Evolutionary conservation across 2,797 vertebrate genomes (phyloP), one percentile per base, ranked within the genome.

Genomic region (Podarcis lilfordi): DNA sequence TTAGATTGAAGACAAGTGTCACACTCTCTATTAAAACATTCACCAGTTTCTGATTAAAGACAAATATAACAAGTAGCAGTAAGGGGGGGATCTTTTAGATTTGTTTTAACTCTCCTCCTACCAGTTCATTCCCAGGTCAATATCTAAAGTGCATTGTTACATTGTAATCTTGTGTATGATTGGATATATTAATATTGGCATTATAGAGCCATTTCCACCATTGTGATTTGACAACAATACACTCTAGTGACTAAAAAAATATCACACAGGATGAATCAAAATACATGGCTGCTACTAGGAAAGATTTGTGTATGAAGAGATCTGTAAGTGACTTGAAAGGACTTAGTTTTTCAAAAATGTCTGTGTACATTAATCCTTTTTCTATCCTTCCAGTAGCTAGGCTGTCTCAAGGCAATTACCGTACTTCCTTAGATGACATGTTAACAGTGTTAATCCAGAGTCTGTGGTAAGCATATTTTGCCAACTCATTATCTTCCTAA

Each of bases 71-170:
- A 92, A 80, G 23, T 89, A 91, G 79, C 0, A 0, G 86, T 71
- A 89, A 84, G 4, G 2, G 43, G 66, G 78, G 83, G 40, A 29
- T 74, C 5, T 15, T 80, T 86, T 79, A 64, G 35, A 45, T 76
- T 77, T 89, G 86, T 75, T 78, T 69, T 92, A 88, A 90, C 9
- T 85, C 0, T 82, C 91, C 71, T 68, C 50, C 86, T 78, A 89
- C 86, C 89, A 91, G 55, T 90, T 93, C 0, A 82, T 84, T 91
- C 88, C 74, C 80, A 90, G n/a, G 25, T 17, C 10, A 66, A 23
- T 89, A 86, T 91, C 17, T 76, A 78, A 92, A 90, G 10, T 1
- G 23, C 40, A 82, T 66, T 88, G 87, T 27, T 0, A 0, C 50
- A 81, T 86, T 3, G 86, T 27, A 82, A 84, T 69, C 21, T 82